These are phyloP conservation scores for Rhinoraja longicauda DNA, from an alignment of 2,797 vertebrate genomes.

Conservation along the genomic window DNA sequence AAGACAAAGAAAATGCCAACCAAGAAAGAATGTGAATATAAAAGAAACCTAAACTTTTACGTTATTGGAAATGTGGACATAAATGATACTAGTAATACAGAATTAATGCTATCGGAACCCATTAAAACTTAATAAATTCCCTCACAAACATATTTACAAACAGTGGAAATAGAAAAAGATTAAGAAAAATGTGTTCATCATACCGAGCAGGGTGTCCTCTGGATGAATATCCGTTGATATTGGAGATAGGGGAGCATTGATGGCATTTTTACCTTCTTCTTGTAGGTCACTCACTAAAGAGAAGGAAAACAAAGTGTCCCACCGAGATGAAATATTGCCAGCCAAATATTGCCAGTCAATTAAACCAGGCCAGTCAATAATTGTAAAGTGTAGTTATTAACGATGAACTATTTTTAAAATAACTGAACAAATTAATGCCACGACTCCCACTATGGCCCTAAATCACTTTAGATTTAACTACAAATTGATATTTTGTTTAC, in stretches of 20 bases:
- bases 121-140: background rate
- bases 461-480: background rate
- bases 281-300: constrained; percentile 85
- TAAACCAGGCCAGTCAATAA: background rate
- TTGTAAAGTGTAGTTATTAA: background rate
- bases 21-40: no score
- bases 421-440: background rate
- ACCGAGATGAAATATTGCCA: background rate
- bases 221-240: constrained; percentile 70
- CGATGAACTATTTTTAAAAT: background rate
- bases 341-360: no score
- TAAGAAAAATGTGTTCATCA: background rate
- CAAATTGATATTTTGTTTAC: background rate
- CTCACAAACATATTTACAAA: background rate
- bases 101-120: background rate
- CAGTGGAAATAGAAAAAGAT: background rate
- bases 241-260: constrained; percentile 80
- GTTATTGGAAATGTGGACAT: background rate
- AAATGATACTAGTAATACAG: background rate
- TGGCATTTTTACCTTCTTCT: constrained; percentile 89
- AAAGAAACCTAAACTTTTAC: background rate
- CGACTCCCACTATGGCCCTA: background rate
- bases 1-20: background rate
- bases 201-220: constrained; percentile 85
- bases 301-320: background rate